Evolutionary conservation across 2,797 vertebrate genomes (phyloP).

Genomic region (Epinephelus awoara): DNA sequence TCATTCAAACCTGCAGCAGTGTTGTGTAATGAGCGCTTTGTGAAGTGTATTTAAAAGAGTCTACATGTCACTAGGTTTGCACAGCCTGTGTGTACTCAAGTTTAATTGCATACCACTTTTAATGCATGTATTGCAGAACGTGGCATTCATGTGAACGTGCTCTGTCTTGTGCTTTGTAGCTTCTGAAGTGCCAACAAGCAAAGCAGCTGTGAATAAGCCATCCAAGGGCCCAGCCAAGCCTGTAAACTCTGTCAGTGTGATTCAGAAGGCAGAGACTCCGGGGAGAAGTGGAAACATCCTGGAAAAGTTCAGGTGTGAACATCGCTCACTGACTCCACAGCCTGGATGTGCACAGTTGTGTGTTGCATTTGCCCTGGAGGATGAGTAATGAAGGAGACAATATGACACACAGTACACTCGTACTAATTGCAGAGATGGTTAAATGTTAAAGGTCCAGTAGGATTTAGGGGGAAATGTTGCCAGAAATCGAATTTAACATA

Average conservation of each 20-base stretch:
- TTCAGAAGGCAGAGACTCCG: background rate
- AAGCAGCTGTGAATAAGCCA: background rate
- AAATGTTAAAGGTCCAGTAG: too few species aligned
- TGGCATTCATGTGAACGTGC: background rate
- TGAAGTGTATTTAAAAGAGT: background rate
- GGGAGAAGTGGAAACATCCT: slow-evolving; percentile 6
- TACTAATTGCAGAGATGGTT: too few species aligned
- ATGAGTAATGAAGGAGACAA: background rate
- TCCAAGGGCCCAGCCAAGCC: background rate
- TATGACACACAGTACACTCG: too few species aligned
- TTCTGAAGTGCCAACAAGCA: slow-evolving; percentile 2
- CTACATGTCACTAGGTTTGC: background rate
- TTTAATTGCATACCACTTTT: background rate
- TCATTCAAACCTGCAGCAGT: background rate
- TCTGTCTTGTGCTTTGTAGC: slow-evolving; percentile 9
- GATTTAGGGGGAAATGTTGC: too few species aligned
- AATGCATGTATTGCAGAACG: background rate
- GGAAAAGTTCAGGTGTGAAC: slow-evolving; percentile 70
- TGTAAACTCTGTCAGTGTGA: background rate
- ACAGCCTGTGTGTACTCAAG: background rate
- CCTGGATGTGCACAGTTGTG: background rate
- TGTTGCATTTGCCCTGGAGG: background rate
- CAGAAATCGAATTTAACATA: too few species aligned
- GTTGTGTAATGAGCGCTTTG: background rate
- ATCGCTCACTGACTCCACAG: background rate